These are phyloP conservation scores for Epistrophella euchroma DNA, from an alignment of 2,888 invertebrate genomes.

Conservation along the genomic window DNA sequence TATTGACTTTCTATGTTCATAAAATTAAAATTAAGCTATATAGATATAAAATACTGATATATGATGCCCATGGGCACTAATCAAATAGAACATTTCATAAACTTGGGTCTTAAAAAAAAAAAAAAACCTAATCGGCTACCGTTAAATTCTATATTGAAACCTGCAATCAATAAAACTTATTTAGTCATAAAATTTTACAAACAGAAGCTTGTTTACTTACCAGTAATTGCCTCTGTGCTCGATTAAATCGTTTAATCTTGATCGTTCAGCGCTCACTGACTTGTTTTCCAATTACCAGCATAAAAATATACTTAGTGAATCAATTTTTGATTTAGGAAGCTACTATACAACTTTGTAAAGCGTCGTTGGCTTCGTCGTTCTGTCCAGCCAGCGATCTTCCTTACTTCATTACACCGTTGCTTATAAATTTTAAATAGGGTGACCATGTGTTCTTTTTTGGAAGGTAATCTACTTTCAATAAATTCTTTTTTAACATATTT, in stretches of 20 bases:
- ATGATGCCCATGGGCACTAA: background rate
- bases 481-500: no score
- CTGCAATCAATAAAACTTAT: constrained; percentile 54
- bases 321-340: constrained; percentile 67
- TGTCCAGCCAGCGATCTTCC: constrained; percentile 4
- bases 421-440: background rate
- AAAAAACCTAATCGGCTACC: constrained; percentile 47
- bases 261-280: constrained; percentile 27
- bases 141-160: constrained; percentile 37
- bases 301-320: constrained; percentile 59
- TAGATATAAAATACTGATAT: constrained; percentile 21
- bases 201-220: constrained; percentile 73
- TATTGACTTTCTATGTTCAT: constrained; percentile 13
- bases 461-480: no score
- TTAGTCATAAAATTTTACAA: constrained; percentile 57
- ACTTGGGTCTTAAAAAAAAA: constrained; percentile 9
- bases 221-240: constrained; percentile 71
- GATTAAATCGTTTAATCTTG: constrained; percentile 68
- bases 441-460: background rate
- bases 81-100: constrained; percentile 22
- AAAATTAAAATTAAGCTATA: background rate
- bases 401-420: background rate
- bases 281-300: constrained; percentile 37
- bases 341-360: background rate
- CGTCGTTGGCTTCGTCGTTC: background rate